Base-by-base conservation (phyloP, 92 coral and sea anemone species). In the Bergia puertoricense region DNA sequence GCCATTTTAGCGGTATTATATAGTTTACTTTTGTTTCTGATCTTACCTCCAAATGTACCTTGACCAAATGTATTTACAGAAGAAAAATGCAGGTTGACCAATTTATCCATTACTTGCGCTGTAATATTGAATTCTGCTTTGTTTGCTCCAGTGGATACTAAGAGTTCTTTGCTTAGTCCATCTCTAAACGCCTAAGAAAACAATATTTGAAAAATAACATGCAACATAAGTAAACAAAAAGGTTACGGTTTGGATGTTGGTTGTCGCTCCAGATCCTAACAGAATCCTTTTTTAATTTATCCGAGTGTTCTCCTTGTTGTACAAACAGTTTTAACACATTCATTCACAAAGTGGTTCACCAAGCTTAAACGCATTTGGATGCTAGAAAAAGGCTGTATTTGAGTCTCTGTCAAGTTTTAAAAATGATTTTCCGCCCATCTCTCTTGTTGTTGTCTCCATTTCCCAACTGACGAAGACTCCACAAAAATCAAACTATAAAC, bases 31-130 rank as follows among this genome's bases (percentile, higher is more conserved):
- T 18, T 20, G 11, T 18, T 45, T 38, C 80, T 43, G 16, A 40
- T 71, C 87, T 84, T 71, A 84, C 87, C 79, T 69, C 87, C 87
- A 84, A 84, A 71, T 71, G 48, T 23, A 38, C 65, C 87, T 71
- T 71, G 87, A 0, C 87, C 87, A 36, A 30, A 38, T 23, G 66
- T 74, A 20, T 84, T 69, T 23, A 9, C 18, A 45, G 87, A 69
- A 0, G 79, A 71, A 71, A 71, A 84, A 2, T 71, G 77, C 44
- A 84, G 68, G 43, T 46, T 48, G 67, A 71, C 30, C 15, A 74
- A 0, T 46, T 69, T 18, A 16, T 84, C 22, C 68, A 71, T n/a
- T 22, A 79, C 87, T 20, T 69, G 66, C 8, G 79, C 79, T 71
- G 75, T 84, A 76, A 84, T 84, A 37, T 16, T 84, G 66, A 84